Conservation (phyloP, 1,140 invertebrate species). For the Pentalonia nigronervosa region DNA sequence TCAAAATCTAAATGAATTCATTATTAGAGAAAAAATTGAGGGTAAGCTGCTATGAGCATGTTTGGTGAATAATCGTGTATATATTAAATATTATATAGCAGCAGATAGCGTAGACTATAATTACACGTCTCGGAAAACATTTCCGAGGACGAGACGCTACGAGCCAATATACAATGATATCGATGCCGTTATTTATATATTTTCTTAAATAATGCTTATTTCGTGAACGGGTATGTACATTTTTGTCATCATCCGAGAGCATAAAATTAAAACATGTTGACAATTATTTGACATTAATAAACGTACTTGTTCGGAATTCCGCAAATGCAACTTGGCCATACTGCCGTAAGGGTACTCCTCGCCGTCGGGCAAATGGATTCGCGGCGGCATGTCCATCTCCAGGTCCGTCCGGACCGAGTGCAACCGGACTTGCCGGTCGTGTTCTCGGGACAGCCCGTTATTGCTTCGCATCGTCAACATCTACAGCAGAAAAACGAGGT, state of each 20-base stretch:
- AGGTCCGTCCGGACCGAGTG: conserved; percentile 71
- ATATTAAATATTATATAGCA: background rate
- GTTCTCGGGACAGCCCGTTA: conserved; percentile 64
- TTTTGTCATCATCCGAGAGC: background rate
- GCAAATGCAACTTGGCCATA: conserved; percentile 70
- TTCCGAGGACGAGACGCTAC: background rate
- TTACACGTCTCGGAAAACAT: background rate
- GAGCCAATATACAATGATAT: background rate
- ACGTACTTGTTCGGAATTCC: conserved; percentile 71
- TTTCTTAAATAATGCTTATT: too few relatives aligned
- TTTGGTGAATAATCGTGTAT: background rate
- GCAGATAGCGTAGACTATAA: background rate
- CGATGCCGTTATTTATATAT: background rate
- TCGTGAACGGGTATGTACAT: too few relatives aligned
- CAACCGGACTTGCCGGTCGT: conserved; percentile 69
- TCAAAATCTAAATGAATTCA: background rate
- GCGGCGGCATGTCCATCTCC: conserved; percentile 72
- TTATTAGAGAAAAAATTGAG: background rate
- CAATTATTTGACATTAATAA: background rate
- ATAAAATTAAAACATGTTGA: background rate
- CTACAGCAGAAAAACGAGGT: conserved; percentile 64
- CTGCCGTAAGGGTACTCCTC: conserved; percentile 73
- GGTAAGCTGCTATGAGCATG: background rate
- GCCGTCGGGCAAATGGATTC: conserved; percentile 74
- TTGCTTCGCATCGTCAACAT: conserved; percentile 72